Percentiles rank a stretch among this genome's conserved stretches.
phyloP scores from a whole-genome alignment of 2,888 invertebrate genomes.

The Orthonevra nobilis region DNA sequence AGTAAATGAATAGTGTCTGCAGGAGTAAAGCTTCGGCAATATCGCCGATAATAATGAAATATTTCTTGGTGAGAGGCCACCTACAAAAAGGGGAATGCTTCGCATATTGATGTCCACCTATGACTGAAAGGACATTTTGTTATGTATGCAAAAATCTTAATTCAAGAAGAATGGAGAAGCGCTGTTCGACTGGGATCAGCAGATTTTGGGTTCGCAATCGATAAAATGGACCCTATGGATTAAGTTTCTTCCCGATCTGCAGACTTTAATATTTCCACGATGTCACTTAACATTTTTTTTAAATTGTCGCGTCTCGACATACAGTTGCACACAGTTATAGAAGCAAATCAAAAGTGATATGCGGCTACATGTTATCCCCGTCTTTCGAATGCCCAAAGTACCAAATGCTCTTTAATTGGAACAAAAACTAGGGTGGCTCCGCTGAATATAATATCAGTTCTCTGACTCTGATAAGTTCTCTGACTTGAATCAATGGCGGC shows the following conservation, averaged over 20 bases:
- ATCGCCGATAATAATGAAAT: conserved; percentile 30
- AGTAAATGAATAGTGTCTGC: background rate
- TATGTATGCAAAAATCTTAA: conserved; percentile 31
- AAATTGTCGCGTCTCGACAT: background rate
- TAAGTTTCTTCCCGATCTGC: conserved; percentile 16
- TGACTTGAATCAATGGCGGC: conserved; percentile 57
- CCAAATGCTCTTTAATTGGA: conserved; percentile 25
- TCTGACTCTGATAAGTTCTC: too few species aligned
- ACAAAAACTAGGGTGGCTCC: conserved; percentile 60
- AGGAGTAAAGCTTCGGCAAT: background rate
- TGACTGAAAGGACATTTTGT: conserved; percentile 34
- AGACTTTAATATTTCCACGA: conserved; percentile 21
- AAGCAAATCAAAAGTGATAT: conserved; percentile 8
- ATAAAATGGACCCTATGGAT: conserved; percentile 17
- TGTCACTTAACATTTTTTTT: background rate
- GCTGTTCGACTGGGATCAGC: conserved; percentile 19
- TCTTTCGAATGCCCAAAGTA: background rate
- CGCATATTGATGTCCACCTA: conserved; percentile 38
- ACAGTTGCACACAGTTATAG: conserved; percentile 22
- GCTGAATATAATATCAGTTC: conserved; percentile 49
- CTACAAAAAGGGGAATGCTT: conserved; percentile 33
- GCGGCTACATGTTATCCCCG: background rate
- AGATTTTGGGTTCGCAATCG: background rate
- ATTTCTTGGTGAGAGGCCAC: conserved; percentile 20
- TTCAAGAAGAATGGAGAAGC: conserved; percentile 37